These are phyloP conservation scores for Vultur gryphus DNA, from an alignment of 2,797 vertebrate genomes.

Conservation along the genomic window DNA sequence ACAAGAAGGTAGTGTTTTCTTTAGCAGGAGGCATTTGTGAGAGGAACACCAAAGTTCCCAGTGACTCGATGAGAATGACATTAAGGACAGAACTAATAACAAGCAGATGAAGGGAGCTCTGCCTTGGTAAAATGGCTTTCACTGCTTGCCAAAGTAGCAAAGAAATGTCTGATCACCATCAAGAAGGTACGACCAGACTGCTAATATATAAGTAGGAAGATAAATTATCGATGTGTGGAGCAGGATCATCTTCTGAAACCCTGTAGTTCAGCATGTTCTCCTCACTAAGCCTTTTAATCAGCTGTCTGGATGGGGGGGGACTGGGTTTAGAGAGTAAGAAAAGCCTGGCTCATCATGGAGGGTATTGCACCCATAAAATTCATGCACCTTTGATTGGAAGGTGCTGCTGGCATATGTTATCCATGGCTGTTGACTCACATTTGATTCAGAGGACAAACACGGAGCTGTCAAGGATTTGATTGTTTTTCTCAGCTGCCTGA, in stretches of 20 bases:
- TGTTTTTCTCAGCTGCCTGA: not conserved
- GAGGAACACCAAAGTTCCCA: not conserved
- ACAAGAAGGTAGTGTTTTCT: fast-evolving
- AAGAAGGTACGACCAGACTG: not conserved
- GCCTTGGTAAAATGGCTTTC: not conserved
- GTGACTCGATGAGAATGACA: not conserved
- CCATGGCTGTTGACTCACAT: not conserved
- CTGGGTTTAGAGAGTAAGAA: not conserved
- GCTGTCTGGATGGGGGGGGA: not conserved
- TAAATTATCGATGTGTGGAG: not conserved
- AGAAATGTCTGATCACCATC: not conserved
- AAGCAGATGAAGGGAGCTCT: not conserved
- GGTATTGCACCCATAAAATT: not conserved
- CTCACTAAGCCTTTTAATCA: not conserved
- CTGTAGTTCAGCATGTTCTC: not conserved
- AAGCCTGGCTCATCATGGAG: not conserved
- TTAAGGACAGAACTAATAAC: not conserved
- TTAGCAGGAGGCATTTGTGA: not conserved
- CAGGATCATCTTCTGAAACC: not conserved
- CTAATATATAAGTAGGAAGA: not conserved
- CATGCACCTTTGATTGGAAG: not conserved
- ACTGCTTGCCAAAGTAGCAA: not conserved
- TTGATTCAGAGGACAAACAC: not conserved
- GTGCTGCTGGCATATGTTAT: not conserved
- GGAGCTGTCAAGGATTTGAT: not conserved